Percentiles rank a stretch among this genome's conserved stretches.
Conservation (phyloP, 2,113 vertebrate species). For the Nerophis lumbriciformis region DNA sequence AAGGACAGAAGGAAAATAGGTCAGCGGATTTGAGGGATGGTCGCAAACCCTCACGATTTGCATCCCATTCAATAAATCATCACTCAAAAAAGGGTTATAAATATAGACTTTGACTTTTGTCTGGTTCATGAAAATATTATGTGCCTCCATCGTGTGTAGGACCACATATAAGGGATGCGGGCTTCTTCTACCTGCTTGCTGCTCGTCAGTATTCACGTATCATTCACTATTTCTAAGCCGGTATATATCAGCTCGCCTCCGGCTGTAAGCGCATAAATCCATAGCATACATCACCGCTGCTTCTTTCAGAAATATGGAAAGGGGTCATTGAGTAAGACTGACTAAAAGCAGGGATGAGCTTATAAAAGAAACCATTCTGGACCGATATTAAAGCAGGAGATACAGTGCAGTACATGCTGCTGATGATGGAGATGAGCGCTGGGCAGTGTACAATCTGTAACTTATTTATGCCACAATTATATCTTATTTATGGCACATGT, state of each 20-base stretch:
- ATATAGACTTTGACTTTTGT: conserved; percentile 49
- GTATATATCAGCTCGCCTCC: conserved; percentile 5
- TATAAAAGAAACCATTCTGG: conserved; percentile 17
- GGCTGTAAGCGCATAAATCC: conserved; percentile 12
- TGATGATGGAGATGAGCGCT: conserved; percentile 3
- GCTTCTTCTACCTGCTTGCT: conserved; percentile 23
- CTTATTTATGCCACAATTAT: conserved; percentile 56
- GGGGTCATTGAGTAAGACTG: not conserved
- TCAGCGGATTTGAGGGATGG: conserved; percentile 37
- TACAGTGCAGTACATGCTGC: conserved; percentile 11
- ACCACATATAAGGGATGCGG: conserved; percentile 12
- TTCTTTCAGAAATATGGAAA: conserved; percentile 4
- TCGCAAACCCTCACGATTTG: conserved; percentile 17
- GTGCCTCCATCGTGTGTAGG: conserved; percentile 6
- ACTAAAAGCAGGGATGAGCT: conserved; percentile 10
- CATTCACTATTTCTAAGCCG: not conserved
- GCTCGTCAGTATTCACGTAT: conserved; percentile 12
- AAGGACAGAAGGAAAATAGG: conserved; percentile 42
- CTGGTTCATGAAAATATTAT: not conserved
- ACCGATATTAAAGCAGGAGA: conserved; percentile 6
- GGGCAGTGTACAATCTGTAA: conserved; percentile 33
- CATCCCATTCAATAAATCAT: conserved; percentile 54
- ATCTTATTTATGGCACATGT: conserved; percentile 54
- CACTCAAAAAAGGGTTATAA: conserved; percentile 38
- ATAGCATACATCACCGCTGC: conserved; percentile 7